Base-by-base conservation (phyloP, 2,797 vertebrate genomes). In the Enoplosus armatus region DNA sequence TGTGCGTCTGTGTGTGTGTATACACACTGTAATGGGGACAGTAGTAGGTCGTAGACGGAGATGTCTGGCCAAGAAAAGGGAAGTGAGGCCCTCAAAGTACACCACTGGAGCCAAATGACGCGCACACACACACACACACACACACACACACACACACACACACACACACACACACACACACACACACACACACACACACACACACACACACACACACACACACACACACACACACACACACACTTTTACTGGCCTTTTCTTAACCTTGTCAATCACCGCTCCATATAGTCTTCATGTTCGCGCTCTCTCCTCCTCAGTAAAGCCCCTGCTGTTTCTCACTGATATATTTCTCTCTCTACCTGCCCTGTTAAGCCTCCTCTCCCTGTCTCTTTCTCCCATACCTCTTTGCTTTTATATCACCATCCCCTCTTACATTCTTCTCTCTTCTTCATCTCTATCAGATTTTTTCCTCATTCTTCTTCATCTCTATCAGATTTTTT, bases 241-340 rank as follows among this genome's bases (percentile, higher is more conserved):
- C 51, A 39, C 48, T 53, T 55, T 8, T 27, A 5, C 45, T 77
- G 64, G 80, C 69, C 80, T 89, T 81, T 89, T 65, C 61, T 61
- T 82, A 85, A 86, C 81, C 80, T 79, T 82, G 84, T 77, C 77
- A 67, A 53, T 85, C 78, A 64, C 18, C 1, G 22, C 62, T 78
- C 41, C 64, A 54, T 67, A 53, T 58, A 31, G 68, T 69, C 80
- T 67, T 58, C 35, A 63, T 55, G 39, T 67, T 65, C 54, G 0
- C 55, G 62, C 51, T 62, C 31, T 72, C 50, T 51, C 39, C 55
- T 72, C 70, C 66, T 48, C 48, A 16, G 45, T 37, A 66, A 79
- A 86, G 72, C 59, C 31, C 20, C 58, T 48, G 70, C 39, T 79
- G 61, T 45, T 68, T 62, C 76, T 70, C 51, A 9, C 79, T 75